phyloP scores from a whole-genome alignment of 2,888 invertebrate species.

The Chrysotoxum bicinctum region DNA sequence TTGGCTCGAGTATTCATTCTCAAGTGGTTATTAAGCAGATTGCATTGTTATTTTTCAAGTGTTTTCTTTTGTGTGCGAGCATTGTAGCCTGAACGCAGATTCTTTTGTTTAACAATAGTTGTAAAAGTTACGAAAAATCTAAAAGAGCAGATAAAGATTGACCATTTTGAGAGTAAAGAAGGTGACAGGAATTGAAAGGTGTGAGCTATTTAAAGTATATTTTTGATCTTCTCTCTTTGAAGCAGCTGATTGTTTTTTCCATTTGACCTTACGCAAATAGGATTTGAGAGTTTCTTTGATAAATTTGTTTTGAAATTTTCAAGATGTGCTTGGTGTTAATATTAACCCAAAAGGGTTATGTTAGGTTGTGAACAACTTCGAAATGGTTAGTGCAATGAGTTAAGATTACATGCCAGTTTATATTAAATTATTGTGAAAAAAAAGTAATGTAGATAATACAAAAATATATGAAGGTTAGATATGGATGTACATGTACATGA shows the following conservation, averaged over 20 bases:
- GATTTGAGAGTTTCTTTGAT: conserved; percentile 30
- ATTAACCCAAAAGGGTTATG: too few relatives aligned
- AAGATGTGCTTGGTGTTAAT: conserved; percentile 16
- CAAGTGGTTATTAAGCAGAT: conserved; percentile 77
- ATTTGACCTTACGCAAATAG: conserved; percentile 5
- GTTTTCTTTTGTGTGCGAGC: conserved; percentile 45
- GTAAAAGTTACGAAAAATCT: conserved; percentile 66
- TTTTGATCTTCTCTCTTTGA: conserved; percentile 6
- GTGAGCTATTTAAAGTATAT: conserved; percentile 48
- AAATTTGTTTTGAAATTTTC: conserved; percentile 27
- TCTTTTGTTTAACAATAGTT: conserved; percentile 42
- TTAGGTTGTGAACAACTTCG: too few relatives aligned
- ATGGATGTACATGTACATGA: too few relatives aligned
- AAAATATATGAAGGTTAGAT: too few relatives aligned
- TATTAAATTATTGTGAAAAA: too few relatives aligned
- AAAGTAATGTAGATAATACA: too few relatives aligned
- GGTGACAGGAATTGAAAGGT: conserved; percentile 53
- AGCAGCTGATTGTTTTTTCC: conserved; percentile 46
- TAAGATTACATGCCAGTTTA: too few relatives aligned
- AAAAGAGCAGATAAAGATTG: conserved; percentile 25
- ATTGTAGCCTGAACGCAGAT: conserved; percentile 43
- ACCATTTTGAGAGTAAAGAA: conserved; percentile 7
- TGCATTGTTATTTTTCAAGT: conserved; percentile 71
- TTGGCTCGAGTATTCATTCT: conserved; percentile 62
- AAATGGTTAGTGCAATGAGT: too few relatives aligned